Conservation (phyloP, 1,140 invertebrate genomes). For the Drosophila nigrodunni region DNA sequence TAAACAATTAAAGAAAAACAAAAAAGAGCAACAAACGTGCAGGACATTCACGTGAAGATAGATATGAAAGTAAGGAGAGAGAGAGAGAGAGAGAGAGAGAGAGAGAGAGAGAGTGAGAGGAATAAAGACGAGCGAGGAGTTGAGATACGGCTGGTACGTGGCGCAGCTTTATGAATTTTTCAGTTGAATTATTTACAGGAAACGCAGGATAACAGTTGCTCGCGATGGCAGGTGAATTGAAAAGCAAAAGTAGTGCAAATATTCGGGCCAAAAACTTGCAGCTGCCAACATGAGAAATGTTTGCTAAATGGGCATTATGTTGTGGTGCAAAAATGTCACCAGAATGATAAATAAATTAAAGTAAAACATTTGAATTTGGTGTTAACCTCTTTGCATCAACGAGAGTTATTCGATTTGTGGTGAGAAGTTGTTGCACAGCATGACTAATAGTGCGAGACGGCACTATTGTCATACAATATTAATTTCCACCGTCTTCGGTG, state of each 20-base stretch:
- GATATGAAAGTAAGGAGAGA: not conserved
- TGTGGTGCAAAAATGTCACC: conserved; percentile 34
- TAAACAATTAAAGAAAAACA: conserved; percentile 79
- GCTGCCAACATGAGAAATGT: conserved; percentile 45
- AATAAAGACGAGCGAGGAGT: too few relatives aligned
- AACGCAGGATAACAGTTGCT: conserved; percentile 59
- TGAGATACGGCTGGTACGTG: conserved; percentile 18
- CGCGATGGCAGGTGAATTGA: conserved; percentile 43
- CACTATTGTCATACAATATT: conserved; percentile 61
- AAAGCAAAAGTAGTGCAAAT: conserved; percentile 27
- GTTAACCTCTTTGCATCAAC: not conserved
- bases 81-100: not conserved
- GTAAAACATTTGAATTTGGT: conserved; percentile 31
- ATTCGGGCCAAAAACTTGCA: conserved; percentile 34
- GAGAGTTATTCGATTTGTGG: not conserved
- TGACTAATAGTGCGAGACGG: conserved; percentile 56
- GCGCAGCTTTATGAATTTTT: conserved; percentile 73
- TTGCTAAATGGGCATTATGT: conserved; percentile 46
- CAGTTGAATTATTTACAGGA: conserved; percentile 75
- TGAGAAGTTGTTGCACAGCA: not conserved
- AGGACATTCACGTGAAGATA: conserved; percentile 13
- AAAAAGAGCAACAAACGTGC: conserved; percentile 11
- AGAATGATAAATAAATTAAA: conserved; percentile 17
- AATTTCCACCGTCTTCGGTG: conserved; percentile 30
- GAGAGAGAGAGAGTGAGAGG: conserved; percentile 4